Base-by-base conservation (phyloP, 2,113 vertebrate species). In the Solea senegalensis region DNA sequence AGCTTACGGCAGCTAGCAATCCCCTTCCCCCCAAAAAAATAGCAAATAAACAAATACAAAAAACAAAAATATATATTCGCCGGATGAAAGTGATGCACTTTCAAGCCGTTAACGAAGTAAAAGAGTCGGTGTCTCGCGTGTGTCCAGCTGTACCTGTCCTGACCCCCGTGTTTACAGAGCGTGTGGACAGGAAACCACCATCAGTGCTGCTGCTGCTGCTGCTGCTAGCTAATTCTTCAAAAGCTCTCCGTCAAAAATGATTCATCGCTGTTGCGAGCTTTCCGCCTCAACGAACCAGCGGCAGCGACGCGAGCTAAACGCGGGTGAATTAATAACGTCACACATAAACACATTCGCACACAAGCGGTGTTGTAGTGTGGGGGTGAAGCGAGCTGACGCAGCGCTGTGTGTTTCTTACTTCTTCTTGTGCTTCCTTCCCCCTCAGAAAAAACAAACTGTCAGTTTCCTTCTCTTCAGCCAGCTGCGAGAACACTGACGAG, bases 161-260 rank as follows among this genome's bases (percentile, higher is more conserved):
- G 48, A 46, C 8, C 11, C 49, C 69, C 55, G 67, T 80, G 54
- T 84, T 79, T 55, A 70, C 80, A 50, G 75, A 11, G 63, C 44
- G 26, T 28, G 72, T 5, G 65, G 40, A 8, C 58, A 81, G 81
- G 69, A 79, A 82, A 63, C 50, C 65, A 65, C 46, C 74, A 80
- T 21, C 73, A 27, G 78, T 8, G 21, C 66, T 39, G 65, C 15
- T 55, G 68, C 58, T 66, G 21, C 44, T 12, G 45, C 45, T 13
- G 11, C 86, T 69, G 86, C 85, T 84, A 83, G 87, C 86, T 89
- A 80, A 84, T 76, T 76, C 86, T 78, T 82, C 76, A 78, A 49
- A 74, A 75, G 84, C 78, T 80, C 88, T 90, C 91, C 89, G 78
- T 89, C 89, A 83, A 83, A 34, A 84, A 88, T 82, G 87, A 89